Conservation (phyloP, 1,140 invertebrate species). For the Neotoxoptera formosana region DNA sequence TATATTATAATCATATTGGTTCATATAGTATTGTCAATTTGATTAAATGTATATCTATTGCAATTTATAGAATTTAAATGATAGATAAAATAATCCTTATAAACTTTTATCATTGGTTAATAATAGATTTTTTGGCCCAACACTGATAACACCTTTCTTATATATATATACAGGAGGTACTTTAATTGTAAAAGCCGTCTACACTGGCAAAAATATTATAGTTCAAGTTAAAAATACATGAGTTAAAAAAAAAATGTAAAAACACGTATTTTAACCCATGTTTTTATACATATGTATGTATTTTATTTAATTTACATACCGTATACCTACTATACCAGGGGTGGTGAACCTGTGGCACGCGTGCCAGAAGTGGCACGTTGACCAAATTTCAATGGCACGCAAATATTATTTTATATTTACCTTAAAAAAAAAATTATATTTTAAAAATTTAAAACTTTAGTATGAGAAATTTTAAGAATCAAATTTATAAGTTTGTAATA, state of each 20-base stretch:
- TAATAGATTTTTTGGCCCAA: not conserved
- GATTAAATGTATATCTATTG: not conserved
- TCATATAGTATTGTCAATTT: not conserved
- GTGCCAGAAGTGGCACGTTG: no score
- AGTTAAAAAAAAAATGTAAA: not conserved
- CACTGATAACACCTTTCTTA: not conserved
- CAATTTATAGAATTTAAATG: no score
- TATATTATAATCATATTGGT: no score
- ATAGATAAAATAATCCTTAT: not conserved
- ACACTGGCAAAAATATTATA: not conserved
- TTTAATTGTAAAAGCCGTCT: slow-evolving; percentile 8
- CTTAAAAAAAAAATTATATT: no score
- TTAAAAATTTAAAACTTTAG: no score
- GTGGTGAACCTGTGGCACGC: no score
- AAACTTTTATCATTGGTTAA: not conserved
- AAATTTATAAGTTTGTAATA: no score
- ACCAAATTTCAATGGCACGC: no score
- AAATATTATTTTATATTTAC: no score
- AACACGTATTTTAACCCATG: not conserved
- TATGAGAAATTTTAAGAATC: no score
- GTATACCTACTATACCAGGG: no score
- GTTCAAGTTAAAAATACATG: not conserved
- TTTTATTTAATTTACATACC: no score
- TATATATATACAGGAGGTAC: not conserved
- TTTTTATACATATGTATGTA: not conserved